Evolutionary conservation across 2,888 invertebrate species (phyloP).

Genomic region (Erebia ligea): DNA sequence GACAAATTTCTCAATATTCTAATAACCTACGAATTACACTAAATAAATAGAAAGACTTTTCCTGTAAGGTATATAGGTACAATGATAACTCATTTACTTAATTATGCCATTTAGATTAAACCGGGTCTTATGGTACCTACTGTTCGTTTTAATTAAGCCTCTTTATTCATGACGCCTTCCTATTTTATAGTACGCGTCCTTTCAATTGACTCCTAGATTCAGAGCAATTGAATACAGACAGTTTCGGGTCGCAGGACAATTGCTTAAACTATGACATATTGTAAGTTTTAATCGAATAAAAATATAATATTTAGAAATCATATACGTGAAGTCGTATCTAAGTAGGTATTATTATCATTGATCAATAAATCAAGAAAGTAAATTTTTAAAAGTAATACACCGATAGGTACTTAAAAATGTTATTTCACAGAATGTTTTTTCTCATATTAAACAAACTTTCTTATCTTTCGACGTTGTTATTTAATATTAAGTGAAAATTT

Average conservation of each 20-base stretch:
- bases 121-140: neutral
- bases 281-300: constrained; percentile 46
- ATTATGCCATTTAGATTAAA: constrained; percentile 9
- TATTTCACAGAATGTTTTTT: neutral
- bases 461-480: neutral
- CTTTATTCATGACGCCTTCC: constrained; percentile 21
- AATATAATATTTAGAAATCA: constrained; percentile 43
- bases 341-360: neutral
- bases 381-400: neutral
- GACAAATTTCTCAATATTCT: neutral
- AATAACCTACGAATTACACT: neutral
- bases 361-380: neutral
- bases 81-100: constrained; percentile 1
- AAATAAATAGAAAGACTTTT: neutral
- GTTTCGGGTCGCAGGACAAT: constrained; percentile 51
- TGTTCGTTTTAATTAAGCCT: constrained; percentile 7
- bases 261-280: constrained; percentile 66
- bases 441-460: neutral
- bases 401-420: neutral
- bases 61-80: neutral
- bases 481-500: constrained; percentile 3
- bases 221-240: constrained; percentile 56
- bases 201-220: constrained; percentile 23
- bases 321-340: neutral
- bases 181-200: constrained; percentile 17